Evolutionary conservation across 1,140 invertebrate species (phyloP), one percentile per base, ranked within the genome.

Genomic region (Diabrotica virgifera): DNA sequence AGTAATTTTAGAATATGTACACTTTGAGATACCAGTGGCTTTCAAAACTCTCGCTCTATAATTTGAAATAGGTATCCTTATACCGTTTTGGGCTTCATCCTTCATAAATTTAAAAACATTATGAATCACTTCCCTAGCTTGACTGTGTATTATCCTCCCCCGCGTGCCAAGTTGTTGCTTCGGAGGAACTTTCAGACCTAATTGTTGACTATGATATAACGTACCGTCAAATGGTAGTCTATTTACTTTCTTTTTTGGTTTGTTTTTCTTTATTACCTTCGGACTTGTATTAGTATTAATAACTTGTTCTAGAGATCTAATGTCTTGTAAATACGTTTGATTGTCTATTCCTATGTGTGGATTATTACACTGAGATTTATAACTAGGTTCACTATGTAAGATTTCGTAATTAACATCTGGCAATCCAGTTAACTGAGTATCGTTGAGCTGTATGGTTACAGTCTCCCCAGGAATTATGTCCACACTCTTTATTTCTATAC

Each of bases 81-180:
- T 52, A 50, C 61, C 61, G 36, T 64, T 51, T 40, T 59, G 36
- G 10, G 65, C 65, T 40, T 67, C 65, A 10, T 67, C 56, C 38
- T 64, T 64, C 65, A 58, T 59, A 59, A 67, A 67, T 14, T 67
- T 59, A 35, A 64, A 56, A 35, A 67, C 61, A 40, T 64, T 67
- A 24, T 55, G 53, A 38, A 67, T 67, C 5, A 67, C 52, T 59
- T 63, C 65, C 14, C 65, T 50, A 6, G 65, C 62, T 58, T 67
- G 54, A 6, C 54, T 59, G 13, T 59, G 54, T n/a, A 67, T 52
- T 10, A 58, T 51, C 51, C 38, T 63, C 24, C 62, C 65, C 59
- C 52, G 63, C 9, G 38, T 59, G 38, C 58, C 58, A 8, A 10
- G 6, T 59, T 14, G 13, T 37, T 59, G 40, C 50, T 59, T 59